Evolutionary conservation across 2,113 vertebrate species (phyloP), one percentile per base, ranked within the genome.

Genomic region (Ornithorhynchus anatinus): DNA sequence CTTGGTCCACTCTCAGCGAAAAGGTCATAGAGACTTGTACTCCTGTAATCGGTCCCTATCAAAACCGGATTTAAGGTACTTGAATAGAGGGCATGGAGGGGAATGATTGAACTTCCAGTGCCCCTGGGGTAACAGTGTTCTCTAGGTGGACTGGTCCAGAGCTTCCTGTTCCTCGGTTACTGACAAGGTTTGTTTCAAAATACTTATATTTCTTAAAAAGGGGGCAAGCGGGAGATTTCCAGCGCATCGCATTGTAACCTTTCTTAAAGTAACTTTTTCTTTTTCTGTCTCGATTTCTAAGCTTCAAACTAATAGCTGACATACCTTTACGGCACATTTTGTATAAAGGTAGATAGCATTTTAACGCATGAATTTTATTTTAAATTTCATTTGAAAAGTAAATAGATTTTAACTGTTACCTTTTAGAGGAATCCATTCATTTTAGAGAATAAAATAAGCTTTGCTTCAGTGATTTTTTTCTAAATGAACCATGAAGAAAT

Each of bases 231-330:
- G 57, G 27, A 29, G n/a, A 40, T 25, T 54, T 65, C 42, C 17
- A 23, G 33, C 51, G 70, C 3, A 0, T 25, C 20, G 3, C 40
- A 64, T 43, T 35, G 1, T 44, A 9, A 13, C 69, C 69, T 32
- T 37, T 5, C 69, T 72, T 53, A 4, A 3, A 67, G 66, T 22
- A 7, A 23, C 52, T 69, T 64, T 27, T 75, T 11, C 36, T 59
- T 66, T 35, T 27, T 10, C 79, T 84, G 65, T 9, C 69, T 77
- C 35, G 47, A 29, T 43, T 64, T 64, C 69, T 66, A 54, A 81
- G 42, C 57, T 32, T 47, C 59, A 27, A 8, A 60, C 66, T 59
- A 42, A 16, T 38, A 32, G 52, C 69, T 68, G 52, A 17, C 23
- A 13, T 10, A 16, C 36, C n/a, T 11, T 23, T 48, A 22, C 22